phyloP scores from a whole-genome alignment of 2,113 vertebrate genomes.

The Regulus satrapa region DNA sequence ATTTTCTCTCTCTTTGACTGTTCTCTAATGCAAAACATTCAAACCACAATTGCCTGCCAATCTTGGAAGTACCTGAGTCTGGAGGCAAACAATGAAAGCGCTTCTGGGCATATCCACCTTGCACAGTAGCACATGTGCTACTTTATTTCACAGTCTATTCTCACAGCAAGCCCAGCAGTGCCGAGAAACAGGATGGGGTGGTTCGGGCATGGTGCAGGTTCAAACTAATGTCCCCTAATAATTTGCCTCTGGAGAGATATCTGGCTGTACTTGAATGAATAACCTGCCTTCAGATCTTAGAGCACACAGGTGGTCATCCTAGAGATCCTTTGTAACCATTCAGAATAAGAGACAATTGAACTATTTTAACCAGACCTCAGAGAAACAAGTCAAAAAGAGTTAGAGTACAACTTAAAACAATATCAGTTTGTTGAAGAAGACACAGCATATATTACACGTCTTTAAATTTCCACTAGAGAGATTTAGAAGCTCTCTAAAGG shows the following conservation, averaged over 20 bases:
- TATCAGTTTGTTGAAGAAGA: background rate
- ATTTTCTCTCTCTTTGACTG: background rate
- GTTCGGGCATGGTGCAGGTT: background rate
- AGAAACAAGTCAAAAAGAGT: background rate
- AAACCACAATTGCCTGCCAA: background rate
- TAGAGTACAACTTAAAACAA: background rate
- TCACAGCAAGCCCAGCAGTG: background rate
- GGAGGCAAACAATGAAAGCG: background rate
- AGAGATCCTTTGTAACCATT: background rate
- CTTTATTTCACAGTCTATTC: background rate
- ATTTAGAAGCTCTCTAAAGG: background rate
- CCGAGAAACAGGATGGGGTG: background rate
- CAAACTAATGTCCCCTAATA: background rate
- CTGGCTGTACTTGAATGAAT: background rate
- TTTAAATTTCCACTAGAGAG: background rate
- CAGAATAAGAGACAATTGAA: background rate
- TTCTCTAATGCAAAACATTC: background rate
- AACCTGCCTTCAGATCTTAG: background rate
- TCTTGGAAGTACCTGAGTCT: background rate
- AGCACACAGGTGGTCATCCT: background rate
- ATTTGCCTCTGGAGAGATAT: background rate
- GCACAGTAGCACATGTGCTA: background rate
- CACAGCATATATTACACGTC: accelerated
- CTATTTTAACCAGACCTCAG: background rate
- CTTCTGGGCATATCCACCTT: background rate